A percentile compares a stretch with the other conserved stretches of the same genome.
Conservation (phyloP, 2,113 vertebrate genomes). For the Muntiacus muntjak region DNA sequence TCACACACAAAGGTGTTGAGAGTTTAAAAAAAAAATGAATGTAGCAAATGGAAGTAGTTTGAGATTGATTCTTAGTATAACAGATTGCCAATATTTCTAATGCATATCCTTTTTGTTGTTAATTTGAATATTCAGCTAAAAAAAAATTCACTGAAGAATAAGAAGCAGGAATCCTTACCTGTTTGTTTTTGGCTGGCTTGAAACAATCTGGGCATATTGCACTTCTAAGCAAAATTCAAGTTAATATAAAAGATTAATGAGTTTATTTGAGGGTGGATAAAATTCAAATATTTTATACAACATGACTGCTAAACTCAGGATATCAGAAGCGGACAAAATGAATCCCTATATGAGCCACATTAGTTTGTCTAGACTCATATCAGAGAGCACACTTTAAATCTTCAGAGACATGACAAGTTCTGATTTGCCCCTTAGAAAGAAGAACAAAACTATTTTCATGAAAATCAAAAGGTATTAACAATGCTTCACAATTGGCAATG, state of each 20-base stretch:
- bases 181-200: slow-evolving; percentile 94
- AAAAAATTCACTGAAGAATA: slow-evolving; percentile 38
- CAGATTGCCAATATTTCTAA: slow-evolving; percentile 15
- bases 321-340: background rate
- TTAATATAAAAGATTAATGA: slow-evolving; percentile 48
- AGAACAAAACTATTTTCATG: slow-evolving; percentile 38
- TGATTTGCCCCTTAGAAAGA: slow-evolving; percentile 13
- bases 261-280: background rate
- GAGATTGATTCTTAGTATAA: slow-evolving; percentile 24
- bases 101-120: background rate
- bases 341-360: background rate
- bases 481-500: slow-evolving; percentile 66
- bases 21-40: background rate
- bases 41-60: slow-evolving; percentile 10
- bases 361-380: background rate
- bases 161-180: slow-evolving; percentile 80
- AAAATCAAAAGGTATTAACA: slow-evolving; percentile 70
- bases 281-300: slow-evolving; percentile 51
- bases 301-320: background rate
- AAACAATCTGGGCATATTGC: slow-evolving; percentile 90
- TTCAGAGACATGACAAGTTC: background rate
- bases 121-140: slow-evolving; percentile 46
- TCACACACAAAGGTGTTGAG: background rate
- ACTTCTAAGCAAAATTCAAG: slow-evolving; percentile 83
- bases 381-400: background rate